A percentile compares a stretch with the other conserved stretches of the same genome.
phyloP scores from a whole-genome alignment of 1,140 invertebrate species.

The Megalonaias nervosa region DNA sequence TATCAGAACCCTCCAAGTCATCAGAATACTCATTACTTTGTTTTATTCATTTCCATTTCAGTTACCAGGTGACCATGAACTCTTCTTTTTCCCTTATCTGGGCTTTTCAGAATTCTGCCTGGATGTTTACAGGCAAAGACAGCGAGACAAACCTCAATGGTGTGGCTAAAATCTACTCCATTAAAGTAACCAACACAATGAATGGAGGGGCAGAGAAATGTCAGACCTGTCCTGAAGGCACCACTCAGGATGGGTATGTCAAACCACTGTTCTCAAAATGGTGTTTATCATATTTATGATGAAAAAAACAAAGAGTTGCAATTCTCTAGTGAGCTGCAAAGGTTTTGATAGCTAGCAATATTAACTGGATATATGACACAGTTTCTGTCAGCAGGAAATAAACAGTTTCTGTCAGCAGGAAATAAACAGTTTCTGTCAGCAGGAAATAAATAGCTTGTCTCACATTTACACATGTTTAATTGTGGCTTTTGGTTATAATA shows the following conservation, averaged over 20 bases:
- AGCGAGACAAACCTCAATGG: constrained; percentile 45
- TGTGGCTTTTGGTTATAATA: no score
- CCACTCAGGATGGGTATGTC: constrained; percentile 57
- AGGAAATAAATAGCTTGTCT: no score
- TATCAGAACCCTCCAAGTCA: no score
- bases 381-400: no score
- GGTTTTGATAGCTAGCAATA: not conserved
- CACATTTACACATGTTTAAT: no score
- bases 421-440: no score
- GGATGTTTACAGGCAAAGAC: constrained; percentile 49
- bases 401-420: accelerated
- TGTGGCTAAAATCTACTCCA: constrained; percentile 74
- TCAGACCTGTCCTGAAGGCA: constrained; percentile 74
- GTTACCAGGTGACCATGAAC: constrained; percentile 70
- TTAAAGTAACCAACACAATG: constrained; percentile 78
- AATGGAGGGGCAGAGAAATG: constrained; percentile 75
- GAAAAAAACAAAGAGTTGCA: not conserved
- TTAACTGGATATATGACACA: no score
- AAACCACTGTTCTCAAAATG: not conserved
- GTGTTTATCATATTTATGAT: not conserved
- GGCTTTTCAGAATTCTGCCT: constrained; percentile 75
- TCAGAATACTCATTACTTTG: no score
- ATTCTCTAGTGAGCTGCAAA: not conserved
- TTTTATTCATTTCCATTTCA: constrained; percentile 18
- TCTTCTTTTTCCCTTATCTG: constrained; percentile 75